Percentiles rank a stretch among this genome's conserved stretches.
phyloP scores from a whole-genome alignment of 2,797 vertebrate species.

The Bufotes viridis region DNA sequence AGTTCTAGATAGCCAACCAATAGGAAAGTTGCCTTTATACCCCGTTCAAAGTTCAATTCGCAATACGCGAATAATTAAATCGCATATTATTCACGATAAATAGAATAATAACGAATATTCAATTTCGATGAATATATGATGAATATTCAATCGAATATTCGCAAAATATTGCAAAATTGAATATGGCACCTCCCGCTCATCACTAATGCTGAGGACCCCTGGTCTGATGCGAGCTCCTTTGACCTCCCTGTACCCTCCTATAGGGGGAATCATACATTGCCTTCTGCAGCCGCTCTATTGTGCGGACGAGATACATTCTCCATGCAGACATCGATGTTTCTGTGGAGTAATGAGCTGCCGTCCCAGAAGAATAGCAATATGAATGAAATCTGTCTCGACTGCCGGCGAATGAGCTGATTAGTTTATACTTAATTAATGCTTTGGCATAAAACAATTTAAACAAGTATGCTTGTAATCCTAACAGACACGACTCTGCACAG shows the following conservation, averaged over 20 bases:
- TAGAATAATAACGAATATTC: too few relatives aligned
- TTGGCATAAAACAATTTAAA: conserved; percentile 59
- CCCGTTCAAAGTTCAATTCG: too few relatives aligned
- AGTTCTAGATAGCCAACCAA: too few relatives aligned
- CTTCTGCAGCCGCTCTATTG: background rate
- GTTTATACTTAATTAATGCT: conserved; percentile 59
- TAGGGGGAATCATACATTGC: conserved; percentile 4
- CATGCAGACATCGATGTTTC: conserved; percentile 32
- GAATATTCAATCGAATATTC: too few relatives aligned
- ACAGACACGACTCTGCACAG: conserved; percentile 15
- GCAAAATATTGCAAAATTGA: too few relatives aligned
- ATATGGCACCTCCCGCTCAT: too few relatives aligned
- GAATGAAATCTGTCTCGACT: conserved; percentile 56
- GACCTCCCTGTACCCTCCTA: conserved; percentile 15
- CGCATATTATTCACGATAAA: too few relatives aligned
- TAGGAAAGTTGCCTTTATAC: too few relatives aligned
- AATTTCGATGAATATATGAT: too few relatives aligned
- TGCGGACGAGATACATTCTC: conserved; percentile 38
- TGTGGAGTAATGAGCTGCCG: conserved; percentile 44
- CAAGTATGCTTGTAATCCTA: conserved; percentile 50
- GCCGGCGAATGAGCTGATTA: conserved; percentile 55
- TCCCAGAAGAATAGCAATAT: conserved; percentile 45
- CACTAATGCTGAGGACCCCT: background rate
- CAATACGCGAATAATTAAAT: too few relatives aligned
- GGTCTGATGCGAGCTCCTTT: background rate